phyloP scores from a whole-genome alignment of 2,113 vertebrate species.

The Neofelis nebulosa region DNA sequence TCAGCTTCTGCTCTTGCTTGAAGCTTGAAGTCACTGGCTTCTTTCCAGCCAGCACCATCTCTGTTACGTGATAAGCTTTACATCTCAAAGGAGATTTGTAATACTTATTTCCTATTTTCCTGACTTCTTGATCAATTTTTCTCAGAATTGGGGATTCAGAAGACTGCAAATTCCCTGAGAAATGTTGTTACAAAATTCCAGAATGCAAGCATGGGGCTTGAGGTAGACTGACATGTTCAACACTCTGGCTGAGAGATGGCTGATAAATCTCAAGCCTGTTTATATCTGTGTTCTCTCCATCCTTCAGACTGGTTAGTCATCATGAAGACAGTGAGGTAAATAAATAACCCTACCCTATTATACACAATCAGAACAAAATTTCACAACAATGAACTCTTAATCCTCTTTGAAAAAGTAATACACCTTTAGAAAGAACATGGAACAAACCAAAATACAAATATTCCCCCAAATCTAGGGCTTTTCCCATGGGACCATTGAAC shows the following conservation, averaged over 20 bases:
- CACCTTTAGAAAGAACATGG: not conserved
- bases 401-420: not conserved
- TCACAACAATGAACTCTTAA: not conserved
- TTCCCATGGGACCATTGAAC: not conserved
- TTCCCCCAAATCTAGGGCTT: not conserved
- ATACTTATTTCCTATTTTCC: not conserved
- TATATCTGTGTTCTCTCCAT: not conserved
- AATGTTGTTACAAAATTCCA: not conserved
- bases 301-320: not conserved
- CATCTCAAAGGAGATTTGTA: not conserved
- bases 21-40: not conserved
- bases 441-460: not conserved
- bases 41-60: not conserved
- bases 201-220: not conserved
- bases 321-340: not conserved
- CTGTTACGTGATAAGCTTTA: not conserved
- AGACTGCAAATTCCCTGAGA: not conserved
- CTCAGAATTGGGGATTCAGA: not conserved
- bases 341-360: not conserved
- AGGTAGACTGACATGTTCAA: not conserved
- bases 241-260: not conserved
- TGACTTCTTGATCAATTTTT: not conserved
- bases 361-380: not conserved
- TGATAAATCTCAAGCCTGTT: not conserved
- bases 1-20: not conserved